A percentile compares a stretch with the other conserved stretches of the same genome.
These are phyloP conservation scores for Drosophila tripunctata DNA, from an alignment of 2,888 invertebrate genomes.

Conservation along the genomic window DNA sequence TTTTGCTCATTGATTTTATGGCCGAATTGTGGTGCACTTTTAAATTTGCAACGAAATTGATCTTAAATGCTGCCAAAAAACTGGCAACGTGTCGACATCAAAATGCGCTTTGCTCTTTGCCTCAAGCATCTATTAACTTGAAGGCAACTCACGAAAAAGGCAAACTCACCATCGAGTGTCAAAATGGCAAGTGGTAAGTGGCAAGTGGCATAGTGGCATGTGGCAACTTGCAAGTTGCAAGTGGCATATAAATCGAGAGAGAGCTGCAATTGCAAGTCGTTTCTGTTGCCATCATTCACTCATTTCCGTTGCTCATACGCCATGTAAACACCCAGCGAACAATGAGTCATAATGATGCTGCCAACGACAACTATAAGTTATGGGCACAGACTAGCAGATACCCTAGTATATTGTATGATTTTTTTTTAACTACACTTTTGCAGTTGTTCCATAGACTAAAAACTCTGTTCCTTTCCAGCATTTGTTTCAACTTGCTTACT, in stretches of 20 bases:
- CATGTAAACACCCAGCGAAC: constrained; percentile 66
- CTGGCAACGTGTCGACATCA: constrained; percentile 63
- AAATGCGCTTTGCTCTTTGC: constrained; percentile 53
- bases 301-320: constrained; percentile 67
- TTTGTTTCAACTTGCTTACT: neutral
- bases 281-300: constrained; percentile 23
- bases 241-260: constrained; percentile 68
- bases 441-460: too few relatives aligned
- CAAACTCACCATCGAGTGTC: constrained; percentile 8
- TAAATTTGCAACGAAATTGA: constrained; percentile 71
- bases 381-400: neutral
- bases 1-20: constrained; percentile 53
- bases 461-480: too few relatives aligned
- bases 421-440: too few relatives aligned
- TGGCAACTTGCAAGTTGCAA: constrained; percentile 42
- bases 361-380: constrained; percentile 7
- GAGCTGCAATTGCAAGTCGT: constrained; percentile 31
- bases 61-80: constrained; percentile 60
- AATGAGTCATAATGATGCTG: constrained; percentile 71
- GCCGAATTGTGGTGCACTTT: constrained; percentile 54
- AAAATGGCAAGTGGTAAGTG: constrained; percentile 30
- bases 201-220: constrained; percentile 52
- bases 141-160: neutral
- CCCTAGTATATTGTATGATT: neutral
- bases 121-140: constrained; percentile 38